A percentile compares a stretch with the other conserved stretches of the same genome.
Evolutionary conservation across 1,140 invertebrate genomes (phyloP).

Genomic region (silkworm (Bombyx mori)): DNA sequence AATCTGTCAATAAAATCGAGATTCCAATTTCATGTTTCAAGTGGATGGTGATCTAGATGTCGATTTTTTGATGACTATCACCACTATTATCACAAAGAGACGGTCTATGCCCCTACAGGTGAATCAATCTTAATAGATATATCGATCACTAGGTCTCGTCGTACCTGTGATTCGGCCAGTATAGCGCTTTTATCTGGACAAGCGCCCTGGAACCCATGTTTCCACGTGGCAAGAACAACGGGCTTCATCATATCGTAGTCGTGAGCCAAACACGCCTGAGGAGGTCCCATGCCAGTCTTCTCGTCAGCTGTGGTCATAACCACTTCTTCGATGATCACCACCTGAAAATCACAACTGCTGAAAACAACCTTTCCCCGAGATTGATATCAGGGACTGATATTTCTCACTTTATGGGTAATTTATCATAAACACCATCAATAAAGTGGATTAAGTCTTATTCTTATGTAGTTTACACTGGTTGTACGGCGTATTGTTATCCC

Average conservation of each 20-base stretch:
- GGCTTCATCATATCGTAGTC: slow-evolving; percentile 96
- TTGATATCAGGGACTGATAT: too few relatives aligned
- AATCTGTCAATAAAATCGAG: background rate
- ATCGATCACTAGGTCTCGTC: background rate
- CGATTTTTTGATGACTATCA: too few relatives aligned
- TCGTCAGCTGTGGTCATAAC: slow-evolving; percentile 89
- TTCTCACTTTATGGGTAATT: too few relatives aligned
- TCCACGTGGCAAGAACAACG: slow-evolving; percentile 95
- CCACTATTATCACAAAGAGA: too few relatives aligned
- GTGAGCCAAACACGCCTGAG: slow-evolving; percentile 88
- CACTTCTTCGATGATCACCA: slow-evolving; percentile 91
- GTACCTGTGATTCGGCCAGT: slow-evolving; percentile 92
- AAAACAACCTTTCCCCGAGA: too few relatives aligned
- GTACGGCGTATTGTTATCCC: too few relatives aligned
- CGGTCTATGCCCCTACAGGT: too few relatives aligned
- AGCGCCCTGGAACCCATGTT: slow-evolving; percentile 95
- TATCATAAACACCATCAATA: too few relatives aligned
- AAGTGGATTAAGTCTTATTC: too few relatives aligned
- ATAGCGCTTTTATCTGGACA: slow-evolving; percentile 94
- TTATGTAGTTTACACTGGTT: too few relatives aligned
- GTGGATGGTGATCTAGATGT: background rate
- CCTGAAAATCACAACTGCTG: slow-evolving; percentile 59
- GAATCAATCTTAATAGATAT: background rate
- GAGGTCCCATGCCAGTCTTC: slow-evolving; percentile 73
- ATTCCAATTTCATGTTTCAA: background rate